A percentile compares a stretch with the other conserved stretches of the same genome.
phyloP scores from a whole-genome alignment of 1,140 invertebrate species.

The Bombus pascuorum region DNA sequence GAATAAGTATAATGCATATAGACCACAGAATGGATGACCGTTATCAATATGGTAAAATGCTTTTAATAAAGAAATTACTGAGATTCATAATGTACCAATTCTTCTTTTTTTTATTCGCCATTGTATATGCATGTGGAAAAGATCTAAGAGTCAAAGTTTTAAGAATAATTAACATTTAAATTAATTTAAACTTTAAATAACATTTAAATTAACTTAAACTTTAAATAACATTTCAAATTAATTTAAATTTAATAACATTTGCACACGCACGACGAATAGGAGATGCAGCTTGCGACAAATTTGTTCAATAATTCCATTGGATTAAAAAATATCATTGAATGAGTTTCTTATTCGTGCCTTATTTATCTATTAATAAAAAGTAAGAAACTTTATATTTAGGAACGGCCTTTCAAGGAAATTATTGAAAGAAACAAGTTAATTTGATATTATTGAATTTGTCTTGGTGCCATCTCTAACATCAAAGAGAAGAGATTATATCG shows the following conservation, averaged over 20 bases:
- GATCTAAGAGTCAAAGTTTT: too few relatives aligned
- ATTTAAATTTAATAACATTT: background rate
- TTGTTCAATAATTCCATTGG: background rate
- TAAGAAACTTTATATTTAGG: background rate
- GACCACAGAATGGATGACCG: too few relatives aligned
- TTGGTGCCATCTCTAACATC: too few relatives aligned
- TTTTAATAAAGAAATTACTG: too few relatives aligned
- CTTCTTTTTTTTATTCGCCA: too few relatives aligned
- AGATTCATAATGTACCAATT: too few relatives aligned
- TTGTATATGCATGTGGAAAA: too few relatives aligned
- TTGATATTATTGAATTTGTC: too few relatives aligned
- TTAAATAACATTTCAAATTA: background rate
- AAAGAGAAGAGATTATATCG: background rate
- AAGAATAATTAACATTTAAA: background rate
- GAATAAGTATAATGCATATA: too few relatives aligned
- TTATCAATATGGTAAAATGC: too few relatives aligned
- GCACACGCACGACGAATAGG: background rate
- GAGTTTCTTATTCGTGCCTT: background rate
- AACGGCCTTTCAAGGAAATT: background rate
- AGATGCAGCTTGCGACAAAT: background rate
- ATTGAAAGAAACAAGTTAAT: background rate
- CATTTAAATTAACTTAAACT: background rate
- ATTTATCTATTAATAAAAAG: background rate
- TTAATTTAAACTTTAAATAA: background rate
- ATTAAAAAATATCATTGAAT: background rate